A percentile compares a stretch with the other conserved stretches of the same genome.
phyloP scores from a whole-genome alignment of 2,888 invertebrate species.

The Eudemis profundana region DNA sequence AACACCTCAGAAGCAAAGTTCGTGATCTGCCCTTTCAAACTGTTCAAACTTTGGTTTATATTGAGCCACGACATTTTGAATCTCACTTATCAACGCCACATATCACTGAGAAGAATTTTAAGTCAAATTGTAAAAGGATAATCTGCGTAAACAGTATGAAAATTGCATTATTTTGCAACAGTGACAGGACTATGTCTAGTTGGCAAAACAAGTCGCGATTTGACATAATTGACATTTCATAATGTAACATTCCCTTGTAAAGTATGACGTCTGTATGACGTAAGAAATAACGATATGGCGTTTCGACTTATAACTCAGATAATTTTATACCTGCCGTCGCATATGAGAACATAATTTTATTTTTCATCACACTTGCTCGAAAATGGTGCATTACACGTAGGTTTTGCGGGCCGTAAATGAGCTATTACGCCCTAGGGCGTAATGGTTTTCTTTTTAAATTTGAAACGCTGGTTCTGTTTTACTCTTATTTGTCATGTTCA shows the following conservation, averaged over 20 bases:
- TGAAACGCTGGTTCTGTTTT: no score
- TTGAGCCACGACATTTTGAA: conserved; percentile 88
- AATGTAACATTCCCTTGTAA: conserved; percentile 38
- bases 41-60: conserved; percentile 87
- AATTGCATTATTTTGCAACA: conserved; percentile 79
- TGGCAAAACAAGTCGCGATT: conserved; percentile 80
- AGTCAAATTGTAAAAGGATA: conserved; percentile 57
- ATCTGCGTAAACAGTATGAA: conserved; percentile 74
- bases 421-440: no score
- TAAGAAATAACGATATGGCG: neutral
- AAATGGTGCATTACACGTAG: no score
- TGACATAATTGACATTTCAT: conserved; percentile 52
- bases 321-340: neutral
- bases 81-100: conserved; percentile 57
- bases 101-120: conserved; percentile 62
- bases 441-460: no score
- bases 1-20: conserved; percentile 96
- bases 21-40: conserved; percentile 94
- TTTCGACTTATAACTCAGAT: conserved; percentile 20
- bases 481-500: no score
- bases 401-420: no score
- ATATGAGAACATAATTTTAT: neutral
- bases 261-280: conserved; percentile 28
- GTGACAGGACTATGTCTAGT: conserved; percentile 81
- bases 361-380: no score